Percentiles rank a stretch among this genome's conserved stretches.
phyloP scores from a whole-genome alignment of 2,113 vertebrate genomes.

The Heloderma charlesbogerti region DNA sequence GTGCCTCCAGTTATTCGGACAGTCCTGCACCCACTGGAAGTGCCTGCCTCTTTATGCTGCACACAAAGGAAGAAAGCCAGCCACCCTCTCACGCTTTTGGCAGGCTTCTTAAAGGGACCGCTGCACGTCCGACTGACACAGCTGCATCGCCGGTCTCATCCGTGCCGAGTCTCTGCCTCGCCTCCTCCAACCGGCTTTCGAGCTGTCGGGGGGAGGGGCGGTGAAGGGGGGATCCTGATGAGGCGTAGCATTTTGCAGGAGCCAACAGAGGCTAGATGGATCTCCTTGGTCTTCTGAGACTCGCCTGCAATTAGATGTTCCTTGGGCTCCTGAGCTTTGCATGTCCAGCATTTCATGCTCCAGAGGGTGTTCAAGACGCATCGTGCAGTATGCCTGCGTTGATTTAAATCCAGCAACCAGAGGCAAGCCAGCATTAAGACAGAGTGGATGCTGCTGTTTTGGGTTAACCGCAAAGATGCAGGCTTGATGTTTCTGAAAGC shows the following conservation, averaged over 20 bases:
- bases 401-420: slow-evolving; percentile 56
- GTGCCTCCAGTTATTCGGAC: slow-evolving; percentile 13
- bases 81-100: slow-evolving; percentile 16
- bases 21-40: slow-evolving; percentile 24
- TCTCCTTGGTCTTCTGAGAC: slow-evolving; percentile 16
- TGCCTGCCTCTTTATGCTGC: slow-evolving; percentile 28
- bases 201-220: not conserved
- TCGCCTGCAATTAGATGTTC: slow-evolving; percentile 14
- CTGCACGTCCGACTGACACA: slow-evolving; percentile 23
- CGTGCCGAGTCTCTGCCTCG: not conserved
- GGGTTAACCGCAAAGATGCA: slow-evolving; percentile 37
- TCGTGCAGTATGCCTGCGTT: slow-evolving; percentile 67
- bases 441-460: slow-evolving; percentile 38
- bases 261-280: slow-evolving; percentile 20
- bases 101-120: slow-evolving; percentile 56
- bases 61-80: slow-evolving; percentile 54
- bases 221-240: slow-evolving; percentile 44
- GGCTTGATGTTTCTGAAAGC: slow-evolving; percentile 40
- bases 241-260: slow-evolving; percentile 11
- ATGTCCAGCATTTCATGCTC: slow-evolving; percentile 59
- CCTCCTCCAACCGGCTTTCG: not conserved
- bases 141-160: slow-evolving; percentile 16
- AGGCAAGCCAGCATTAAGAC: slow-evolving; percentile 48
- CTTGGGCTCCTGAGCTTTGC: slow-evolving; percentile 32
- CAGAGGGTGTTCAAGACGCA: slow-evolving; percentile 55